phyloP scores from a whole-genome alignment of 1,140 invertebrate species.

The Acromyrmex echinatior region DNA sequence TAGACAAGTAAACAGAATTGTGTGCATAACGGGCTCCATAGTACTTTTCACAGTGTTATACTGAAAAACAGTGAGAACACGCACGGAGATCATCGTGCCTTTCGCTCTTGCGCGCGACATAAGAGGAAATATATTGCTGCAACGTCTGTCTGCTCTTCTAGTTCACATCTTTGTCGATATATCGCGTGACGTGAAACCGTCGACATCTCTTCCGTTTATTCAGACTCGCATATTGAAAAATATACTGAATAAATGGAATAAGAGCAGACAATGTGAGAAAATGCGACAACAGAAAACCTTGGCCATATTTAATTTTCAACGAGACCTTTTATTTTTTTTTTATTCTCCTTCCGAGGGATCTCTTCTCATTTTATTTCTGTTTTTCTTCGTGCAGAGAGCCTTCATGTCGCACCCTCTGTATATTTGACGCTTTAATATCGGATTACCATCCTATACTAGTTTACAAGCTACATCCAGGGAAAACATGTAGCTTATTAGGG shows the following conservation, averaged over 20 bases:
- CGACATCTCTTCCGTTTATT: neutral
- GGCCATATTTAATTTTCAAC: slow-evolving; percentile 18
- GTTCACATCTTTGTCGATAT: slow-evolving; percentile 24
- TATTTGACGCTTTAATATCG: slow-evolving; percentile 1
- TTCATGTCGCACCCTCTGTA: neutral
- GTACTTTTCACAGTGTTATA: slow-evolving; percentile 31
- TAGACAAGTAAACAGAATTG: slow-evolving; percentile 48
- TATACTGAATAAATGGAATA: slow-evolving; percentile 12
- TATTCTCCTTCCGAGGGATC: neutral
- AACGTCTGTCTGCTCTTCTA: slow-evolving; percentile 22
- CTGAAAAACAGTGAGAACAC: slow-evolving; percentile 22
- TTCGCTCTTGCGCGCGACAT: neutral
- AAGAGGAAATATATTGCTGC: slow-evolving; percentile 32
- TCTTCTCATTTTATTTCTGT: neutral
- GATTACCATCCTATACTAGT: slow-evolving; percentile 1
- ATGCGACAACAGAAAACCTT: neutral
- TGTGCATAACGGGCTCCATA: neutral
- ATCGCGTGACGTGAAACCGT: neutral
- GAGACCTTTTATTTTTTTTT: neutral
- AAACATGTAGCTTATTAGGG: slow-evolving; percentile 38
- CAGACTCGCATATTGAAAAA: neutral
- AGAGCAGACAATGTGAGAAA: neutral
- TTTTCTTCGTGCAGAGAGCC: neutral
- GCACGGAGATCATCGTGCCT: neutral
- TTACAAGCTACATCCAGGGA: slow-evolving; percentile 1